Percentiles rank a stretch among this genome's conserved stretches.
phyloP scores from a whole-genome alignment of 1,140 invertebrate genomes.

The Bombus superbus region DNA sequence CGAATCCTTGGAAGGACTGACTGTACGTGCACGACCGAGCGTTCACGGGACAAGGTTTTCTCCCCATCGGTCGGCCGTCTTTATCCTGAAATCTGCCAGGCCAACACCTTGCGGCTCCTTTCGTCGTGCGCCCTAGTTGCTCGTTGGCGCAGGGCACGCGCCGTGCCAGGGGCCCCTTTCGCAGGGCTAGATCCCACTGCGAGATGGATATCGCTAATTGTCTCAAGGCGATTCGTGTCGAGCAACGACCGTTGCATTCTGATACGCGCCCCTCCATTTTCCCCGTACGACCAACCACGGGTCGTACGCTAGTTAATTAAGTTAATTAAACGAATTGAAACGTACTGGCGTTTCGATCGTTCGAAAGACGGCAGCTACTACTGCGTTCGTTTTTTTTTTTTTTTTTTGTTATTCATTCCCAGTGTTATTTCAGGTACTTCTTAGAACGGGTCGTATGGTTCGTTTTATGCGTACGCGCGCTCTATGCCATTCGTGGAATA shows the following conservation, averaged over 20 bases:
- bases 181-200: conserved; percentile 49
- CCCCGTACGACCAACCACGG: neutral
- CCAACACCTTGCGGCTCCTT: conserved; percentile 66
- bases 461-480: too few species aligned
- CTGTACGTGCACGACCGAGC: conserved; percentile 26
- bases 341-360: too few species aligned
- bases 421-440: too few species aligned
- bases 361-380: too few species aligned
- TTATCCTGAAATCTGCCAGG: conserved; percentile 63
- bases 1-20: conserved; percentile 26
- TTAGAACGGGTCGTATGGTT: too few species aligned
- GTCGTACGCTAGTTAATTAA: neutral
- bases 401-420: too few species aligned
- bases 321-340: neutral
- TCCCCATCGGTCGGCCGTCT: conserved; percentile 46
- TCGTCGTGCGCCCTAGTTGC: conserved; percentile 45
- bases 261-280: neutral
- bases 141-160: conserved; percentile 54
- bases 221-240: conserved; percentile 55
- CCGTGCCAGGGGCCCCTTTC: conserved; percentile 42
- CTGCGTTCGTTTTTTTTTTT: too few species aligned
- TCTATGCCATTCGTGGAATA: too few species aligned
- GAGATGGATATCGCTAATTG: conserved; percentile 71
- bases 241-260: conserved; percentile 67
- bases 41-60: conserved; percentile 18